These are phyloP conservation scores for Caenorhabditis drosophilae DNA, from an alignment of 2,888 invertebrate species.

Conservation along the genomic window DNA sequence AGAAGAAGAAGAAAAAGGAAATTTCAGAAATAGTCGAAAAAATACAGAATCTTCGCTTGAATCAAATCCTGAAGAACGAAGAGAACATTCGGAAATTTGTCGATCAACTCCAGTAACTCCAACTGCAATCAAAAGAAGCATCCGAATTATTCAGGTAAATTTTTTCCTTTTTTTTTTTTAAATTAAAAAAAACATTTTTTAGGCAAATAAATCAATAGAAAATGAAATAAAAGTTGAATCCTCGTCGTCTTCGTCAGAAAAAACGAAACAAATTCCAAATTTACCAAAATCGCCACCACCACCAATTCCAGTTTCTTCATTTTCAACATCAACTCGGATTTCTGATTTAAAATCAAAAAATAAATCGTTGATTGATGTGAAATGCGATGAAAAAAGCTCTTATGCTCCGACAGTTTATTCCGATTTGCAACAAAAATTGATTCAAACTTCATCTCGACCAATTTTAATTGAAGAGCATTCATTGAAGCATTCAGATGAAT, in stretches of 20 bases:
- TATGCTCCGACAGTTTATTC: conserved; percentile 18
- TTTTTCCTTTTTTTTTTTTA: too few species aligned
- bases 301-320: neutral
- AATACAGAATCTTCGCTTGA: neutral
- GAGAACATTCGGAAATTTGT: neutral
- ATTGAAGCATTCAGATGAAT: conserved; percentile 13
- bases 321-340: neutral
- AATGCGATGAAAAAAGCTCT: too few species aligned
- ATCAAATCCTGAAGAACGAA: neutral
- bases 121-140: neutral
- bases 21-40: neutral
- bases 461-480: conserved; percentile 20
- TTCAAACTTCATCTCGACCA: neutral
- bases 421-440: conserved; percentile 11
- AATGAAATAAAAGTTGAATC: neutral
- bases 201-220: neutral
- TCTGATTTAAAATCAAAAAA: neutral
- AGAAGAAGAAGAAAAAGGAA: neutral
- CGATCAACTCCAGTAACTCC: neutral
- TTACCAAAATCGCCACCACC: conserved; percentile 5
- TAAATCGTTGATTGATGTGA: neutral
- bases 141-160: too few species aligned
- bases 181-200: neutral
- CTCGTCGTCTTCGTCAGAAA: too few species aligned
- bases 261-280: conserved; percentile 7